phyloP scores from a whole-genome alignment of 2,888 invertebrate genomes.

The Perizoma affinitatum region DNA sequence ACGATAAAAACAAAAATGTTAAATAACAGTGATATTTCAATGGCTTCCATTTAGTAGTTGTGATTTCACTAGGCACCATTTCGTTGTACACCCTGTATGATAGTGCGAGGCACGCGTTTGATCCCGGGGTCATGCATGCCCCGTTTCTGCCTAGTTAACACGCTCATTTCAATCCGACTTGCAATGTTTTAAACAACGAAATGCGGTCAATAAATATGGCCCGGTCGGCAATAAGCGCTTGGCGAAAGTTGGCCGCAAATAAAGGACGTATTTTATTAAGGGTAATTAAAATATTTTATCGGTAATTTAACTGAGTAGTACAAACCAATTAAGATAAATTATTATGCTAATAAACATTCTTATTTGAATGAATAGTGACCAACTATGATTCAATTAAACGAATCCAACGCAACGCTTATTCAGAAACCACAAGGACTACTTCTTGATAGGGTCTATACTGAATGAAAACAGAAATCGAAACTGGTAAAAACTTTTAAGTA shows the following conservation, averaged over 20 bases:
- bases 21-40: no score
- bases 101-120: constrained; percentile 58
- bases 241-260: constrained; percentile 14
- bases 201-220: constrained; percentile 47
- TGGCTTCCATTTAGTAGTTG: no score
- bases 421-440: no score
- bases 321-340: constrained; percentile 20
- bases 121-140: constrained; percentile 64
- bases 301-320: constrained; percentile 19
- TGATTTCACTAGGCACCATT: not conserved
- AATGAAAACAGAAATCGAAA: no score
- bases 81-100: constrained; percentile 27
- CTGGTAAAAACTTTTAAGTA: no score
- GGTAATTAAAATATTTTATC: constrained; percentile 27
- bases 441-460: no score
- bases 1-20: no score
- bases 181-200: constrained; percentile 49
- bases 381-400: not conserved
- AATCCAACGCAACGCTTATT: constrained; percentile 2
- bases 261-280: constrained; percentile 19
- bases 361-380: constrained; percentile 6
- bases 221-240: constrained; percentile 34
- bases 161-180: constrained; percentile 56
- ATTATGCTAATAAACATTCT: constrained; percentile 10
- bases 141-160: constrained; percentile 64